phyloP scores from a whole-genome alignment of 2,888 invertebrate genomes.

The Chloroclysta siterata region DNA sequence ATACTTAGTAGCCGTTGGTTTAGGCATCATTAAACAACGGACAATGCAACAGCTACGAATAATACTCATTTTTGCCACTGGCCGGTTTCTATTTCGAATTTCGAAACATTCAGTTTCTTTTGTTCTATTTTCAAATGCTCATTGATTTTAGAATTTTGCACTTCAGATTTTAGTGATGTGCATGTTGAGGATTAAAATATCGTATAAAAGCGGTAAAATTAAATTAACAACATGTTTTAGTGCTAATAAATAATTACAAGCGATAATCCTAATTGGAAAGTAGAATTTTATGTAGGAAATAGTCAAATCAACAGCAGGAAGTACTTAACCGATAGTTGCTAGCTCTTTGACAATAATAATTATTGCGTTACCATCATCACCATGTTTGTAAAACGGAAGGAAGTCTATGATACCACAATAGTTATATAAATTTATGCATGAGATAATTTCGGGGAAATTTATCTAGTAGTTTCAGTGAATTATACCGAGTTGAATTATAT shows the following conservation, averaged over 20 bases:
- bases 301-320: neutral
- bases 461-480: neutral
- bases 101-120: conserved; percentile 11
- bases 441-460: neutral
- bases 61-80: conserved; percentile 7
- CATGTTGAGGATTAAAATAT: too few species aligned
- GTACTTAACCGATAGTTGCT: neutral
- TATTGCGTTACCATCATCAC: neutral
- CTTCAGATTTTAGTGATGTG: conserved; percentile 8
- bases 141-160: neutral
- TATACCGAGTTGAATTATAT: neutral
- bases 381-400: conserved; percentile 13
- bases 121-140: conserved; percentile 16
- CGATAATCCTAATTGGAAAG: too few species aligned
- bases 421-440: conserved; percentile 2
- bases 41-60: conserved; percentile 16
- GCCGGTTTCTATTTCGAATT: conserved; percentile 18
- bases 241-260: too few species aligned
- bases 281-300: neutral
- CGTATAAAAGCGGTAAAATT: too few species aligned
- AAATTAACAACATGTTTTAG: neutral
- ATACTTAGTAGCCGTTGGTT: neutral
- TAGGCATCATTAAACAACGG: conserved; percentile 20
- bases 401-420: conserved; percentile 3
- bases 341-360: neutral